phyloP scores from a whole-genome alignment of 2,113 vertebrate species.

The Amia ocellicauda region DNA sequence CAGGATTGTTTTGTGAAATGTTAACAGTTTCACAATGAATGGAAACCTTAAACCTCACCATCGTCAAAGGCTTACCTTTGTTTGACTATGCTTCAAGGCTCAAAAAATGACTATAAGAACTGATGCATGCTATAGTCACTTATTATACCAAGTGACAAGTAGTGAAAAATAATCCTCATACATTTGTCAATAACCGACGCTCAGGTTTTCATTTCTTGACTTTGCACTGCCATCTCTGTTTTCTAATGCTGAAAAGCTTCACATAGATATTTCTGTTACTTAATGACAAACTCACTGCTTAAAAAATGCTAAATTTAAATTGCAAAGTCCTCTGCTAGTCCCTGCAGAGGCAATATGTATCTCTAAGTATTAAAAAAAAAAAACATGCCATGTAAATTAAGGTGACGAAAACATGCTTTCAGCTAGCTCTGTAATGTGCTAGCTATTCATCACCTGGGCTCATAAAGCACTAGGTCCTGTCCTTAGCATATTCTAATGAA shows the following conservation, averaged over 20 bases:
- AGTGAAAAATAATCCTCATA: slow-evolving; percentile 17
- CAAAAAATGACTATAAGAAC: no score
- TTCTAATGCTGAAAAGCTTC: slow-evolving; percentile 7
- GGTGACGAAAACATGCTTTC: slow-evolving; percentile 87
- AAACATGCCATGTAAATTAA: slow-evolving; percentile 86
- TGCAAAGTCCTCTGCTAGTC: slow-evolving; percentile 60
- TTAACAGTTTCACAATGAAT: no score
- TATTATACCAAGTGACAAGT: slow-evolving; percentile 14
- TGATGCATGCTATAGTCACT: not conserved
- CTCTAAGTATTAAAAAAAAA: slow-evolving; percentile 71
- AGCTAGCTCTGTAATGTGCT: slow-evolving; percentile 76
- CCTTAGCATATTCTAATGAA: slow-evolving; percentile 99
- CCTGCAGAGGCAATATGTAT: slow-evolving; percentile 66
- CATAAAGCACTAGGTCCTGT: slow-evolving; percentile 87
- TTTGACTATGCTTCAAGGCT: no score
- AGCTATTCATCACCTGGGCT: slow-evolving; percentile 97
- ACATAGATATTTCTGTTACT: slow-evolving; percentile 2
- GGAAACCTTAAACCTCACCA: no score
- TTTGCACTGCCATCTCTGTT: slow-evolving; percentile 12
- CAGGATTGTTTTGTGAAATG: no score
- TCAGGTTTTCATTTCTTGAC: slow-evolving; percentile 1
- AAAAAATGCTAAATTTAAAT: slow-evolving; percentile 54
- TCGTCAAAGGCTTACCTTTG: no score
- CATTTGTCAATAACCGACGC: slow-evolving; percentile 1
- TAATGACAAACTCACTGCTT: slow-evolving; percentile 39